A percentile compares a stretch with the other conserved stretches of the same genome.
Conservation (phyloP, 1,140 invertebrate species). For the Amyelois transitella region DNA sequence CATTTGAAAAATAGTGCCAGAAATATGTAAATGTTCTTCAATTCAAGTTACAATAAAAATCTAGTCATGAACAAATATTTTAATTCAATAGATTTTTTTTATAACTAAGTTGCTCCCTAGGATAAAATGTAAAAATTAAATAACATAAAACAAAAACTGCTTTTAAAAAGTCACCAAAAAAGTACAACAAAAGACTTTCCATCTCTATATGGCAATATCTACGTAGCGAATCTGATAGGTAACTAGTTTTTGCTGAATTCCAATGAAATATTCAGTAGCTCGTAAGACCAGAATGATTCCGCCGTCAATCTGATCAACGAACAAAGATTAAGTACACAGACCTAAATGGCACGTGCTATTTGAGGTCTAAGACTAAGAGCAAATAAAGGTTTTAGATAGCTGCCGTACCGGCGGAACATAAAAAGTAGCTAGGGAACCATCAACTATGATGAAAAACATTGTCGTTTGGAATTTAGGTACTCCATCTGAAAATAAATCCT, state of each 20-base stretch:
- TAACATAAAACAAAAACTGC: too few relatives aligned
- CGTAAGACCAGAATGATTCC: constrained; percentile 27
- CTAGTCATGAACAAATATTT: constrained; percentile 12
- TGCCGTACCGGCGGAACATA: background rate
- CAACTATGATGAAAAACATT: too few relatives aligned
- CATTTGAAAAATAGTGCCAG: too few relatives aligned
- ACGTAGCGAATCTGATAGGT: constrained; percentile 11
- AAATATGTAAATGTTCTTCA: too few relatives aligned
- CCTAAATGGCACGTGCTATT: constrained; percentile 25
- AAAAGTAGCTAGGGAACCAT: background rate
- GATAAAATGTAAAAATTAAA: too few relatives aligned
- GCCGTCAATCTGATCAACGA: constrained; percentile 27
- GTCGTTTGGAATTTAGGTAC: too few relatives aligned
- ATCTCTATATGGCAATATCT: constrained; percentile 24
- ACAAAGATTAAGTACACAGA: constrained; percentile 25
- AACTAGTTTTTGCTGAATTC: constrained; percentile 17
- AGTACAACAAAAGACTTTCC: background rate
- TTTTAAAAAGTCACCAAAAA: background rate
- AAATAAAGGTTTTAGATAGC: constrained; percentile 14
- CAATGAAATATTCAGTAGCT: constrained; percentile 27
- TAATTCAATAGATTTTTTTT: too few relatives aligned
- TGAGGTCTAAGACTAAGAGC: background rate
- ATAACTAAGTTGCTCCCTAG: too few relatives aligned
- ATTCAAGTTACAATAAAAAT: constrained; percentile 8
- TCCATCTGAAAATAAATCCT: too few relatives aligned